Conservation (phyloP, 2,888 invertebrate genomes). For the Uropetala carovei region DNA sequence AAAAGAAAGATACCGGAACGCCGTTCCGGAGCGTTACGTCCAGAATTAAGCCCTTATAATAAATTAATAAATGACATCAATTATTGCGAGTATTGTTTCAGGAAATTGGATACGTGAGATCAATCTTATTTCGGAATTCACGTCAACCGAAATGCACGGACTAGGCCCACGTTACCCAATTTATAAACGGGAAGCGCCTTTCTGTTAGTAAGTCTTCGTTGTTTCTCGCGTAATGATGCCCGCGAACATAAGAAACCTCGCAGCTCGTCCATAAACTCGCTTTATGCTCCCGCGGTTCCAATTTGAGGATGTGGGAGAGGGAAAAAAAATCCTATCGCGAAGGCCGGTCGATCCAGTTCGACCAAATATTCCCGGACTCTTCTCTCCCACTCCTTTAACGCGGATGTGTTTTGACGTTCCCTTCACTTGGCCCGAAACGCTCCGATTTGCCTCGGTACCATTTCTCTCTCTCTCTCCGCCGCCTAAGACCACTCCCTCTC, state of each 20-base stretch:
- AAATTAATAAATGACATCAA: too few relatives aligned
- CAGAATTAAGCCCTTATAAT: too few relatives aligned
- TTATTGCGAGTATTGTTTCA: too few relatives aligned
- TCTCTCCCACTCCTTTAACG: background rate
- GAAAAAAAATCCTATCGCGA: background rate
- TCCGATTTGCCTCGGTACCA: conserved; percentile 45
- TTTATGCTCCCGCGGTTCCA: background rate
- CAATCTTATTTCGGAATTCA: too few relatives aligned
- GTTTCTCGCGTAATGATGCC: background rate
- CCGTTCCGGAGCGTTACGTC: too few relatives aligned
- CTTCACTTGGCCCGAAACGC: conserved; percentile 40
- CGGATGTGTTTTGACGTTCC: conserved; percentile 50
- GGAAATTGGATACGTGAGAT: too few relatives aligned
- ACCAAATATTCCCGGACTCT: background rate
- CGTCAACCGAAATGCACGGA: too few relatives aligned
- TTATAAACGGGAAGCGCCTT: background rate
- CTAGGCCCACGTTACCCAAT: background rate
- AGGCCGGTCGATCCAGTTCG: background rate
- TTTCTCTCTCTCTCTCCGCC: background rate
- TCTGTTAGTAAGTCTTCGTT: background rate
- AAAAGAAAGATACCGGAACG: too few relatives aligned
- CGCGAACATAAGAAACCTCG: background rate
- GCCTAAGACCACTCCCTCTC: background rate
- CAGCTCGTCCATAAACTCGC: background rate
- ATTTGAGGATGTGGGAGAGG: background rate